A percentile compares a stretch with the other conserved stretches of the same genome.
These are phyloP conservation scores for Sminthopsis crassicaudata DNA, from an alignment of 2,113 vertebrate genomes.

Conservation along the genomic window DNA sequence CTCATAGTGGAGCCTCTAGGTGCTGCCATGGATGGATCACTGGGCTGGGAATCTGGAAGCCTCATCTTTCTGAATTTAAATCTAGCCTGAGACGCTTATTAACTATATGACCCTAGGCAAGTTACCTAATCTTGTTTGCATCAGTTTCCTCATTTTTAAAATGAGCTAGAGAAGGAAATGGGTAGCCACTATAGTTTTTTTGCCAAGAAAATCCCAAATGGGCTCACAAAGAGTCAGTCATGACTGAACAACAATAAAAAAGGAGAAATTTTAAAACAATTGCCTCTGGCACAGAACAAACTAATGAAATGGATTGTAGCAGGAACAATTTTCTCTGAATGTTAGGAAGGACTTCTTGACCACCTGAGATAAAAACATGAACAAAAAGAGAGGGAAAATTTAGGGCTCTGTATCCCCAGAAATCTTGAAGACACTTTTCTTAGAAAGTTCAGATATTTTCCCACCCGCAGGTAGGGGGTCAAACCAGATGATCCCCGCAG, in stretches of 20 bases:
- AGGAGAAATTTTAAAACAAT: background rate
- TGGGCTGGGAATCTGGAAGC: background rate
- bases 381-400: background rate
- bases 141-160: background rate
- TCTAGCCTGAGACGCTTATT: background rate
- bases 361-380: background rate
- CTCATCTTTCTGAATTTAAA: background rate
- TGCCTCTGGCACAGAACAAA: background rate
- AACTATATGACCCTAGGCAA: background rate
- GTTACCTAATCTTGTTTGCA: background rate
- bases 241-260: background rate
- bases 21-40: too few relatives aligned
- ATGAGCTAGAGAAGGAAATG: background rate
- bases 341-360: background rate
- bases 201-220: background rate
- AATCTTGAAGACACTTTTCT: background rate
- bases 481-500: background rate
- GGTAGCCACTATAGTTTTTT: background rate
- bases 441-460: background rate
- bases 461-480: background rate
- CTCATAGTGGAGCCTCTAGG: background rate
- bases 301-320: background rate
- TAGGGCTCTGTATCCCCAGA: background rate
- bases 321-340: background rate
- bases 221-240: background rate